Evolutionary conservation across 2,888 invertebrate genomes (phyloP).

Genomic region (Pseudanteris insignis): DNA sequence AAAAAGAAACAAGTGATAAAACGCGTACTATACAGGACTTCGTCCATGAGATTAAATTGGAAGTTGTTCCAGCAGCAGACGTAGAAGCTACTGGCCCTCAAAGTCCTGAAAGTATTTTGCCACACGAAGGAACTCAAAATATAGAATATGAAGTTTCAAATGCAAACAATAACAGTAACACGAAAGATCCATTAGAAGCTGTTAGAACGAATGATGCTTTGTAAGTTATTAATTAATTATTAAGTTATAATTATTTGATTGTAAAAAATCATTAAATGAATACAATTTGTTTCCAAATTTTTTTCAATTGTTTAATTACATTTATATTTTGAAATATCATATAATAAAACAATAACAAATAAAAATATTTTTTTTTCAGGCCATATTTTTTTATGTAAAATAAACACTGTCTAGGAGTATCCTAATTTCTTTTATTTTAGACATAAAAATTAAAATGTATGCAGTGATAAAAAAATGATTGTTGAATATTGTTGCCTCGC

Average conservation of each 20-base stretch:
- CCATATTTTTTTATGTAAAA: conserved; percentile 45
- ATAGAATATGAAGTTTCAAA: conserved; percentile 56
- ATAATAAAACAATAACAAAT: background rate
- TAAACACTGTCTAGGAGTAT: conserved; percentile 2
- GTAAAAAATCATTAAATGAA: no score
- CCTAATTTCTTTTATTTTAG: background rate
- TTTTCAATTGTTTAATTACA: no score
- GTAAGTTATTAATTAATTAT: conserved; percentile 56
- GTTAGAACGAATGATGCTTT: conserved; percentile 65
- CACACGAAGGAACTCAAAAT: conserved; percentile 57
- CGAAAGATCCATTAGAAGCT: conserved; percentile 66
- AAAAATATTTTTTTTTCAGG: conserved; percentile 16
- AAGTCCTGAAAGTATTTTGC: conserved; percentile 61
- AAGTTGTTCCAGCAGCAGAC: conserved; percentile 56
- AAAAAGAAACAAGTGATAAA: conserved; percentile 45
- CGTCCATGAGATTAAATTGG: conserved; percentile 60
- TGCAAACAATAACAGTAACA: conserved; percentile 48
- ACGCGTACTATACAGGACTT: conserved; percentile 57
- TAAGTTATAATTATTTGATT: background rate
- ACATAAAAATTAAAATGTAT: conserved; percentile 9
- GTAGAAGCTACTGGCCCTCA: conserved; percentile 56
- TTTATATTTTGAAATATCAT: background rate
- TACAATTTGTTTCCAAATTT: no score
- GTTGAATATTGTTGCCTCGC: background rate
- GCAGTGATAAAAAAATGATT: conserved; percentile 6